A percentile compares a stretch with the other conserved stretches of the same genome.
Conservation (phyloP, 1,140 invertebrate genomes). For the Tetragonula clypearis region DNA sequence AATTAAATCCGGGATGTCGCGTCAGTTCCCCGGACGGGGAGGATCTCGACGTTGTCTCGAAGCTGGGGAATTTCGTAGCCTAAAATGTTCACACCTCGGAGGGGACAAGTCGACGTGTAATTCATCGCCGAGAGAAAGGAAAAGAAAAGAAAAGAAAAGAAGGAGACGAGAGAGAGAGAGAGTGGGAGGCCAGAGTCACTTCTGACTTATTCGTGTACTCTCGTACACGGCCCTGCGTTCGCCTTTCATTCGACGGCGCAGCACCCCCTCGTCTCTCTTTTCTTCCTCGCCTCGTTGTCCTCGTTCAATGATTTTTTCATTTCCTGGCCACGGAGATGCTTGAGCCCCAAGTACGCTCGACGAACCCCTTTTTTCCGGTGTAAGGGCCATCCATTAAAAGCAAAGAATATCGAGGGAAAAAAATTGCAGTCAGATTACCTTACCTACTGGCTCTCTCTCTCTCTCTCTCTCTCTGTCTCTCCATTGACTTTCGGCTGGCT, state of each 20-base stretch:
- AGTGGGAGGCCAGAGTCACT: slow-evolving; percentile 8
- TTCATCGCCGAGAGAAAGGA: slow-evolving; percentile 24
- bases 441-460: not conserved
- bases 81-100: slow-evolving; percentile 18
- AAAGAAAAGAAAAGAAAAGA: not conserved
- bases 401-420: slow-evolving; percentile 39
- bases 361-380: slow-evolving; percentile 19
- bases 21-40: too few relatives aligned
- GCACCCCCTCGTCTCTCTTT: slow-evolving; percentile 27
- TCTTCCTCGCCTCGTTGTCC: slow-evolving; percentile 22
- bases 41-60: not conserved
- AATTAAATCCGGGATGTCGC: not conserved
- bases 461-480: not conserved
- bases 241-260: slow-evolving; percentile 14
- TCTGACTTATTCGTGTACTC: slow-evolving; percentile 22
- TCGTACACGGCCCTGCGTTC: slow-evolving; percentile 1
- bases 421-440: slow-evolving; percentile 45
- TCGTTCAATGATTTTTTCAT: slow-evolving; percentile 62
- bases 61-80: slow-evolving; percentile 7
- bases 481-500: not conserved
- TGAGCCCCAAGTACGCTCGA: slow-evolving; percentile 50
- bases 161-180: too few relatives aligned
- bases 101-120: slow-evolving; percentile 27
- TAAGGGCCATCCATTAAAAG: slow-evolving; percentile 61
- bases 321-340: slow-evolving; percentile 54